A percentile compares a stretch with the other conserved stretches of the same genome.
phyloP scores from a whole-genome alignment of 2,113 vertebrate genomes.

The Labeo catla region DNA sequence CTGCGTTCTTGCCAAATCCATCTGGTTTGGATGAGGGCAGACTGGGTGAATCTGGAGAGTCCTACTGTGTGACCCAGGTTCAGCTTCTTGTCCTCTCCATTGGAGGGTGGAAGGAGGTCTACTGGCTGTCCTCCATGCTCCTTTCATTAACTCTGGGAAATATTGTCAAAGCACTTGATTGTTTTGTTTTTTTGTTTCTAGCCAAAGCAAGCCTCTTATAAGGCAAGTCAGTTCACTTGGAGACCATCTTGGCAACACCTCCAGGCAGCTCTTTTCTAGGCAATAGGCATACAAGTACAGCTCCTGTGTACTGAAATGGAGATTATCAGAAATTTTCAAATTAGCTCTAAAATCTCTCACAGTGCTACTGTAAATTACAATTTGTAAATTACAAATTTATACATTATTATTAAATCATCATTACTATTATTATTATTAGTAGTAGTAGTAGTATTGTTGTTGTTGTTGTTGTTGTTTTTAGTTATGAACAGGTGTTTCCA shows the following conservation, averaged over 20 bases:
- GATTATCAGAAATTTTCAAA: neutral
- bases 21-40: conserved; percentile 38
- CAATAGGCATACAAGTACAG: neutral
- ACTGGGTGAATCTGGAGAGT: conserved; percentile 27
- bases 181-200: neutral
- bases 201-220: neutral
- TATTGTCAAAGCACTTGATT: neutral
- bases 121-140: neutral
- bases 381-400: too few relatives aligned
- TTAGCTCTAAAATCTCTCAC: neutral
- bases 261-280: neutral
- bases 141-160: conserved; percentile 4
- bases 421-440: too few relatives aligned
- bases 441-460: too few relatives aligned
- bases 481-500: too few relatives aligned
- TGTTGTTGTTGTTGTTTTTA: too few relatives aligned
- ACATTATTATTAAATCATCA: too few relatives aligned
- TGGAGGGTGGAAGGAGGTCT: conserved; percentile 6
- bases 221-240: conserved; percentile 7
- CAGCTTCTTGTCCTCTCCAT: neutral
- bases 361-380: neutral
- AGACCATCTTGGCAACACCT: neutral
- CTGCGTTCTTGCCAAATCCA: conserved; percentile 31
- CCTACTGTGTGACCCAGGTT: conserved; percentile 14
- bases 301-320: neutral